Evolutionary conservation across 2,113 vertebrate species (phyloP).

Genomic region (Mugil cephalus): DNA sequence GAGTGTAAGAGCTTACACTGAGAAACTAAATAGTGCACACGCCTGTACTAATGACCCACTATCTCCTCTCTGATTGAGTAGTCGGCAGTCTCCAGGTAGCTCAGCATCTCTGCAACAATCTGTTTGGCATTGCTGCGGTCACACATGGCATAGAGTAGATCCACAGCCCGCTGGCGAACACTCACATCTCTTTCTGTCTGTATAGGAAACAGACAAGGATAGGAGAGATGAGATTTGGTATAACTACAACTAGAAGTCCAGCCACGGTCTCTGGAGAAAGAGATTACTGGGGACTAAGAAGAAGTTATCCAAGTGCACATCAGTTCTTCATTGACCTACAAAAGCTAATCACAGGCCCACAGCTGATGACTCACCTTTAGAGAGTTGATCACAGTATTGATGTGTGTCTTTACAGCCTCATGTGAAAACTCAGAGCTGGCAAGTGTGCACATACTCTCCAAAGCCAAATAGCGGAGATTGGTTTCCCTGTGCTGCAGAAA

Average conservation of each 20-base stretch:
- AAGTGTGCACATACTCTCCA: conserved; percentile 90
- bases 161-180: conserved; percentile 91
- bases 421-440: conserved; percentile 87
- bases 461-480: conserved; percentile 88
- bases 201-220: background rate
- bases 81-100: conserved; percentile 93
- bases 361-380: conserved; percentile 80
- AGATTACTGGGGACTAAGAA: background rate
- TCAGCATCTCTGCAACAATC: conserved; percentile 94
- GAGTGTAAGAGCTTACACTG: too few species aligned
- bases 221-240: too few species aligned
- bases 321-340: too few species aligned
- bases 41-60: conserved; percentile 67
- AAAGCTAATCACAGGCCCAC: too few species aligned
- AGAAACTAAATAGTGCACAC: too few species aligned
- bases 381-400: conserved; percentile 89
- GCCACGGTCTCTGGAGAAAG: too few species aligned
- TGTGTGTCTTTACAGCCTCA: conserved; percentile 88
- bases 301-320: too few species aligned
- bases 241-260: too few species aligned
- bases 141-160: conserved; percentile 95
- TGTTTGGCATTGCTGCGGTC: conserved; percentile 95
- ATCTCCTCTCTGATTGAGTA: conserved; percentile 96
- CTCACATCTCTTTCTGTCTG: conserved; percentile 95
- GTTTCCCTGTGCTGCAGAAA: conserved; percentile 90